Evolutionary conservation across 1,140 invertebrate species (phyloP).

Genomic region (Pseudomyrmex concolor): DNA sequence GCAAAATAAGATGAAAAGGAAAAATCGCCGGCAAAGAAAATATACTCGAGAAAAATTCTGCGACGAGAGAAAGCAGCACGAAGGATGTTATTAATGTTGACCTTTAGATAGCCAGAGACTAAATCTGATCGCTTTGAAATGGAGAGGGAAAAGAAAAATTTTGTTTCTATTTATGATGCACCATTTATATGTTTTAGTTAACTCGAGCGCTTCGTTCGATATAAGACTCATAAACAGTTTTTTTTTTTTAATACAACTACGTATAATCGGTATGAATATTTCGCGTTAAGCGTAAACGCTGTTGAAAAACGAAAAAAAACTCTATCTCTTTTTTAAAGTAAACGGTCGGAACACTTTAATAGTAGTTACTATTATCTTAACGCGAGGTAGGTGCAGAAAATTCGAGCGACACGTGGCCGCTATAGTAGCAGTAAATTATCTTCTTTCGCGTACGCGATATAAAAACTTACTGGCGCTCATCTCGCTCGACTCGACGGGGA

Average conservation of each 20-base stretch:
- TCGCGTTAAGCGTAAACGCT: too few relatives aligned
- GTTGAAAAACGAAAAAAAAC: too few relatives aligned
- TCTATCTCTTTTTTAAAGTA: neutral
- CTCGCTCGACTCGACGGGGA: neutral
- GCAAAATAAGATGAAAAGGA: slow-evolving; percentile 58
- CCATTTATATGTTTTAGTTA: neutral
- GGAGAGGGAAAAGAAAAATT: too few relatives aligned
- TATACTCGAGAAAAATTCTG: slow-evolving; percentile 53
- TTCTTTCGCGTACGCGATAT: slow-evolving; percentile 5
- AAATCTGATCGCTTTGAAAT: slow-evolving; percentile 51
- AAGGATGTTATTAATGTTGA: slow-evolving; percentile 52
- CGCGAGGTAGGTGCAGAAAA: neutral
- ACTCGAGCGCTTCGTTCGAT: neutral
- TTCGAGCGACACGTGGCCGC: slow-evolving; percentile 6
- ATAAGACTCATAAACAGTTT: too few relatives aligned
- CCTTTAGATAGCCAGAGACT: slow-evolving; percentile 24
- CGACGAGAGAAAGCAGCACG: slow-evolving; percentile 41
- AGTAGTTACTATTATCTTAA: neutral
- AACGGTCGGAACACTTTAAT: neutral
- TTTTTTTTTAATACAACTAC: neutral
- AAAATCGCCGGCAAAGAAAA: slow-evolving; percentile 55
- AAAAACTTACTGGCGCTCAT: slow-evolving; percentile 52
- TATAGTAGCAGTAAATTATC: slow-evolving; percentile 38
- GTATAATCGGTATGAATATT: too few relatives aligned
- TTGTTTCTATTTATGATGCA: too few relatives aligned